These are phyloP conservation scores for Halcyon senegalensis DNA, from an alignment of 2,113 vertebrate genomes.

Conservation along the genomic window DNA sequence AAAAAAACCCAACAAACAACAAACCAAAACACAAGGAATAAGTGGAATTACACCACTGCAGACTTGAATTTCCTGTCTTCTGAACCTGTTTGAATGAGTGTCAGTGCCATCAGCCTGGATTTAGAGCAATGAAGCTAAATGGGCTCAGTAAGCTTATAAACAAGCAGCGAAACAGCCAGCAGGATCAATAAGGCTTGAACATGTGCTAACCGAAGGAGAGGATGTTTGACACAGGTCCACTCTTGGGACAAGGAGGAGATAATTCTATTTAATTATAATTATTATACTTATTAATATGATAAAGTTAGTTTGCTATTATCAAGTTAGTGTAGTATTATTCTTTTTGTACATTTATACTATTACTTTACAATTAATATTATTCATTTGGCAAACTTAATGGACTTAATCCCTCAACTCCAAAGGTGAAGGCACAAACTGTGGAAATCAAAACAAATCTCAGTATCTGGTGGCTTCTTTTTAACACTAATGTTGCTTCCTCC, in stretches of 20 bases:
- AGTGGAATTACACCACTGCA: not conserved
- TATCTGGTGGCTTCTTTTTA: not conserved
- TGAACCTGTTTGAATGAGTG: not conserved
- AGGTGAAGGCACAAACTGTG: not conserved
- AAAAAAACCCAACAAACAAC: too few species aligned
- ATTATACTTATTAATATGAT: too few species aligned
- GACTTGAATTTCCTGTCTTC: not conserved
- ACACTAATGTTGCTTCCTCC: not conserved
- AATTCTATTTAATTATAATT: too few species aligned
- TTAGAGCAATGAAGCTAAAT: not conserved
- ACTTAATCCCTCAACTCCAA: not conserved
- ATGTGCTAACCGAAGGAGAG: not conserved
- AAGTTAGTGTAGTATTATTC: too few species aligned
- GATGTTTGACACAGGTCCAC: not conserved
- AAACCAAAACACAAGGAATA: not conserved
- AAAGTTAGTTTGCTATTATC: too few species aligned
- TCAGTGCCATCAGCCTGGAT: not conserved
- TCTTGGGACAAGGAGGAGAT: not conserved
- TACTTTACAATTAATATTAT: too few species aligned
- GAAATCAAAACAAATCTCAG: not conserved
- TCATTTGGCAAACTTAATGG: not conserved
- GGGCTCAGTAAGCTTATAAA: too few species aligned
- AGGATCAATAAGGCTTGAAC: not conserved
- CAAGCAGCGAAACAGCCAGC: not conserved
- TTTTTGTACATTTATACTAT: too few species aligned